Evolutionary conservation across 2,888 invertebrate genomes (phyloP).

Genomic region (Teleiodes luculella): DNA sequence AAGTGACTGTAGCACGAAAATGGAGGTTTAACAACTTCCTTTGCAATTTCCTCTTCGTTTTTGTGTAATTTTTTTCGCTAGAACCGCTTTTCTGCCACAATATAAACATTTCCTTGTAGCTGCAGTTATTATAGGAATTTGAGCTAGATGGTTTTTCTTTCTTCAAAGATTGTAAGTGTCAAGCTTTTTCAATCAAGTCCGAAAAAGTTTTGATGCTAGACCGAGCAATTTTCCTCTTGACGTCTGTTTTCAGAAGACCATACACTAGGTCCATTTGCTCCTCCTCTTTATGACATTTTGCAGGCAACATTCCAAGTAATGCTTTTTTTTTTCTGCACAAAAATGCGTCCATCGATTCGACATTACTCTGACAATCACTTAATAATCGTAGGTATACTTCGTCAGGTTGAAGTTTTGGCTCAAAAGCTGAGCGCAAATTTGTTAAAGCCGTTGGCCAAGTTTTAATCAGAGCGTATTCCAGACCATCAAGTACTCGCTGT

Average conservation of each 20-base stretch:
- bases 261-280: slow-evolving; percentile 25
- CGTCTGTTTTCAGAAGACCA: slow-evolving; percentile 18
- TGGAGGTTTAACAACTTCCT: not conserved
- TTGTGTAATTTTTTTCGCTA: not conserved
- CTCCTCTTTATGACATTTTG: slow-evolving; percentile 20
- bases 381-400: slow-evolving; percentile 21
- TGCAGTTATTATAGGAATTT: too few relatives aligned
- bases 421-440: not conserved
- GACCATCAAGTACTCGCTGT: not conserved
- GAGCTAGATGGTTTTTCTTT: not conserved
- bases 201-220: slow-evolving; percentile 11
- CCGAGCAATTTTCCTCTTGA: slow-evolving; percentile 16
- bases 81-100: not conserved
- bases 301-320: slow-evolving; percentile 21
- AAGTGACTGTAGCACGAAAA: slow-evolving; percentile 21
- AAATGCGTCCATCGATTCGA: slow-evolving; percentile 19
- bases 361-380: slow-evolving; percentile 13
- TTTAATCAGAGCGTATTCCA: not conserved
- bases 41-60: not conserved
- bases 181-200: slow-evolving; percentile 12
- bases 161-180: slow-evolving; percentile 7
- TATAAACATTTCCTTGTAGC: too few relatives aligned
- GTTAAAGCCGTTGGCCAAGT: not conserved
- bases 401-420: not conserved
- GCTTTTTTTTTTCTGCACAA: slow-evolving; percentile 22